Conservation (phyloP, 2,888 invertebrate genomes). For the Nomada fabriciana region DNA sequence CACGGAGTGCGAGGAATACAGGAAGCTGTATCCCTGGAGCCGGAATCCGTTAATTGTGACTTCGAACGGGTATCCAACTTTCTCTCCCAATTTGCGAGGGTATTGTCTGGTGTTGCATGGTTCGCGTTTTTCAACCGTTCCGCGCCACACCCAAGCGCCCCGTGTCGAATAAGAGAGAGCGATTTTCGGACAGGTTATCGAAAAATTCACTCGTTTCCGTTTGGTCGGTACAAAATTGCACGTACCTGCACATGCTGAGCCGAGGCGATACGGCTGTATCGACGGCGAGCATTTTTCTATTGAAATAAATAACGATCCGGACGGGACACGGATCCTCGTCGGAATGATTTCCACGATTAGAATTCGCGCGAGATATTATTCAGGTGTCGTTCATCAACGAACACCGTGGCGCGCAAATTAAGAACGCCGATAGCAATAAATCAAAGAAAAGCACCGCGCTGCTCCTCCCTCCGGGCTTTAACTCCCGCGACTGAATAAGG, state of each 20-base stretch:
- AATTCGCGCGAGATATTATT: neutral
- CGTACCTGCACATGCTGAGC: too few relatives aligned
- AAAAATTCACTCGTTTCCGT: neutral
- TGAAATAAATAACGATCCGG: too few relatives aligned
- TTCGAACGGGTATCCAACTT: neutral
- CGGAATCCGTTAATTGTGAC: conserved; percentile 38
- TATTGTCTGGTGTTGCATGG: neutral
- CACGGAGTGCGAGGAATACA: conserved; percentile 15
- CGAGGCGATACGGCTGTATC: too few relatives aligned
- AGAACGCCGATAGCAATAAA: conserved; percentile 36
- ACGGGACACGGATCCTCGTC: too few relatives aligned
- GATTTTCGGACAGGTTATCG: conserved; percentile 6
- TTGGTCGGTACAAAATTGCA: conserved; percentile 2
- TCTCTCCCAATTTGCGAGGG: neutral
- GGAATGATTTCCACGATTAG: too few relatives aligned
- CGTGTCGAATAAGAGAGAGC: neutral
- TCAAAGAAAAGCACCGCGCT: conserved; percentile 15
- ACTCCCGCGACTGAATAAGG: conserved; percentile 22
- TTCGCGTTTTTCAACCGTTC: neutral
- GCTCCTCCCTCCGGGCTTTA: neutral
- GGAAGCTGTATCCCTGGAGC: neutral
- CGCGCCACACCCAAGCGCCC: neutral
- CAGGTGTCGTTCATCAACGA: neutral
- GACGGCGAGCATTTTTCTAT: too few relatives aligned
- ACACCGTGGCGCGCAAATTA: conserved; percentile 19